Base-by-base conservation (phyloP, 2,888 invertebrate species). In the Cylloceria caligata region DNA sequence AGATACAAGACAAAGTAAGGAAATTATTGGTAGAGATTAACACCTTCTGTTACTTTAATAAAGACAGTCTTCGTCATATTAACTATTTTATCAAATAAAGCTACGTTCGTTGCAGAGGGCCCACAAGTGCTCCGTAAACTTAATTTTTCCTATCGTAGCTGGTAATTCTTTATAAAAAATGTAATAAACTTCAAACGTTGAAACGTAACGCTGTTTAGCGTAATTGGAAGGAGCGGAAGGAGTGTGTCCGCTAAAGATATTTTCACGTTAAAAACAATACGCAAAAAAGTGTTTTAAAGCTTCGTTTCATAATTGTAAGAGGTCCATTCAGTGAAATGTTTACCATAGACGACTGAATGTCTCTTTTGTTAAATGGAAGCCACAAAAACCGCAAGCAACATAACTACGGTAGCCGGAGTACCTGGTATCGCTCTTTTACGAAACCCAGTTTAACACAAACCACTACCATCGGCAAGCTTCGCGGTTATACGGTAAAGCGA, bases 401-500 rank as follows among this genome's bases (percentile, higher is more conserved):
- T 7, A 27, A 57, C 30, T 30, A n/a, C 55, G 30, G 30, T 30
- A n/a, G n/a, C n/a, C 30, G 30, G 2, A 27, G n/a, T 57, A 27
- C 16, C 27, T 16, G 27, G 55, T 57, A 21, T 34, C 60, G 60
- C 36, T 36, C 36, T 62, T 62, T 34, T 11, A 62, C 34, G 9
- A 36, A 21, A 57, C 1, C 19, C 19, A 19, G 34, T 24, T 16
- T 24, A 42, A 42, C 57, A 64, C 16, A 34, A 36, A 34, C 34
- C 36, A 36, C 36, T 11, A 60, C 60, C 36, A 21, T n/a, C n/a
- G n/a, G 52, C 24, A 36, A 72, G 36, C 49, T 27, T 47, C 45
- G 49, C 3, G 55, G 55, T 57, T 21, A 24, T 36, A 36, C 52
- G 16, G 71, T 30, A 65, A 71, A 78, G 42, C 69, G 45, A 57